Percentiles rank a stretch among this genome's conserved stretches.
Conservation (phyloP, 2,113 vertebrate species). For the Bos taurus region ARS-UCD2.0 NC_037330.1:109652501-109653000, state of each 20-base stretch:
- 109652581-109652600: slow-evolving; percentile 82
- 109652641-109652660: background rate
- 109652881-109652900: background rate
- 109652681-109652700: too few species aligned
- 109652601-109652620: slow-evolving; percentile 86
- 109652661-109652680: background rate
- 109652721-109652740: background rate
- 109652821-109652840: background rate
- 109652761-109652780: background rate
- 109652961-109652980: background rate
- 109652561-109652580: slow-evolving; percentile 86
- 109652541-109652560: slow-evolving; percentile 77
- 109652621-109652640: slow-evolving; percentile 85
- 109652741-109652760: background rate
- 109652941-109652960: background rate
- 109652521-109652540: slow-evolving; percentile 84
- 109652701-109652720: background rate
- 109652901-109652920: background rate
- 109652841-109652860: background rate
- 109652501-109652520: slow-evolving; percentile 83
- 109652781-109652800: background rate
- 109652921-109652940: background rate
- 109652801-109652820: background rate
- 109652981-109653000: background rate
- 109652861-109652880: background rate